These are phyloP conservation scores for Drosophila leonis DNA, from an alignment of 2,888 invertebrate species.

Conservation along the genomic window DNA sequence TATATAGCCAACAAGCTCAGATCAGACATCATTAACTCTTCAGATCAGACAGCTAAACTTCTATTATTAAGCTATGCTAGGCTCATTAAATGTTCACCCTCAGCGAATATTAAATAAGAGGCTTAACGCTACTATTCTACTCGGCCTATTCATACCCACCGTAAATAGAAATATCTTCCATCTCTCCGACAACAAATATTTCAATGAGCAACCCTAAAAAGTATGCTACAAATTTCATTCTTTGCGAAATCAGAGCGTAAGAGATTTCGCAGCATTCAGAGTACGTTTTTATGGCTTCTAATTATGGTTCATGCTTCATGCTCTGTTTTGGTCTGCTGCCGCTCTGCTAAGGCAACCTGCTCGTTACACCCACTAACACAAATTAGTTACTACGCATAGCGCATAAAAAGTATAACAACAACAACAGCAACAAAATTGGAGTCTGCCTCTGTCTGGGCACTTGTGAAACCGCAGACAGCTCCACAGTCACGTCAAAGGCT, in stretches of 20 bases:
- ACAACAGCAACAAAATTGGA: slow-evolving; percentile 18
- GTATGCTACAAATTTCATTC: slow-evolving; percentile 7
- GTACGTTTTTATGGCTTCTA: slow-evolving; percentile 31
- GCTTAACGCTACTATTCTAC: neutral
- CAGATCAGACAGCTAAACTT: neutral
- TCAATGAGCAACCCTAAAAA: slow-evolving; percentile 3
- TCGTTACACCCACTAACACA: slow-evolving; percentile 45
- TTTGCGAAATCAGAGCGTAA: slow-evolving; percentile 20
- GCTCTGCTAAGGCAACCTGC: slow-evolving; percentile 18
- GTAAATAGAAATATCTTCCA: neutral
- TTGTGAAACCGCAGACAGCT: slow-evolving; percentile 71
- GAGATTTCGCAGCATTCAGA: slow-evolving; percentile 11
- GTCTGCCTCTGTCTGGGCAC: slow-evolving; percentile 41
- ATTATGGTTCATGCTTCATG: slow-evolving; percentile 43
- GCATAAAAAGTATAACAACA: slow-evolving; percentile 37
- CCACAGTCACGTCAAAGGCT: slow-evolving; percentile 69
- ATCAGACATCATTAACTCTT: neutral
- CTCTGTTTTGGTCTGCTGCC: slow-evolving; percentile 13
- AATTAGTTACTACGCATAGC: slow-evolving; percentile 56
- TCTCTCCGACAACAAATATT: neutral
- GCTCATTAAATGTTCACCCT: slow-evolving; percentile 1
- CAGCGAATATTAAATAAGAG: neutral
- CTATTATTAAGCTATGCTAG: neutral
- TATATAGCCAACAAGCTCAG: too few species aligned
- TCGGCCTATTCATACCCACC: neutral